phyloP scores from a whole-genome alignment of 2,113 vertebrate genomes.

The Oncorhynchus mykiss region DNA sequence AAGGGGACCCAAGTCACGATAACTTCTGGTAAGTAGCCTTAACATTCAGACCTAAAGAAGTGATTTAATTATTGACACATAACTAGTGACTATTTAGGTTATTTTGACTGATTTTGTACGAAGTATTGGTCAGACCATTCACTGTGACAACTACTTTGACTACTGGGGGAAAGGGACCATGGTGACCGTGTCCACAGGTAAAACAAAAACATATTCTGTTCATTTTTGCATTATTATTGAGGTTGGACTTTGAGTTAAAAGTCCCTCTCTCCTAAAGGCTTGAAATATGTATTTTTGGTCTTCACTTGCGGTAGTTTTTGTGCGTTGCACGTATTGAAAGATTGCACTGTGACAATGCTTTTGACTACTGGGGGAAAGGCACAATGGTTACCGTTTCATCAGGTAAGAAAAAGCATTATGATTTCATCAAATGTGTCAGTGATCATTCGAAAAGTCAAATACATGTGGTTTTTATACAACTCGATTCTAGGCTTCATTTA shows the following conservation, averaged over 20 bases:
- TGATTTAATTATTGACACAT: too few species aligned
- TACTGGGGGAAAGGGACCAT: conserved; percentile 57
- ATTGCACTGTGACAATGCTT: conserved; percentile 18
- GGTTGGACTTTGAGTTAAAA: too few species aligned
- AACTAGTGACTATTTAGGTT: too few species aligned
- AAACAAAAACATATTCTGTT: neutral
- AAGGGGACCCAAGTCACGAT: conserved; percentile 55
- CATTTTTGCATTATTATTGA: neutral
- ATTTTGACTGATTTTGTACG: conserved; percentile 23
- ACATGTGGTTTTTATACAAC: too few species aligned
- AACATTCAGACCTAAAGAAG: neutral
- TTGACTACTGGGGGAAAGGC: conserved; percentile 31
- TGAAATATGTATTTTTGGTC: too few species aligned
- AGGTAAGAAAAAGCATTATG: conserved; percentile 32
- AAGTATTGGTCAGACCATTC: conserved; percentile 23
- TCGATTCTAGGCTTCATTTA: too few species aligned
- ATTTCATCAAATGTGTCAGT: neutral
- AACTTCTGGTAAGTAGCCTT: conserved; percentile 53
- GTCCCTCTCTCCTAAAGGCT: too few species aligned
- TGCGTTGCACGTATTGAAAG: neutral
- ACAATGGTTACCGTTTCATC: conserved; percentile 32
- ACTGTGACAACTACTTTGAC: conserved; percentile 45
- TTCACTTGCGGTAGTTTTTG: conserved; percentile 22
- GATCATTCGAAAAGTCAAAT: too few species aligned
- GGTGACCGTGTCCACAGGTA: conserved; percentile 17